Evolutionary conservation across 2,113 vertebrate genomes (phyloP).

Genomic region (Cacatua alba): DNA sequence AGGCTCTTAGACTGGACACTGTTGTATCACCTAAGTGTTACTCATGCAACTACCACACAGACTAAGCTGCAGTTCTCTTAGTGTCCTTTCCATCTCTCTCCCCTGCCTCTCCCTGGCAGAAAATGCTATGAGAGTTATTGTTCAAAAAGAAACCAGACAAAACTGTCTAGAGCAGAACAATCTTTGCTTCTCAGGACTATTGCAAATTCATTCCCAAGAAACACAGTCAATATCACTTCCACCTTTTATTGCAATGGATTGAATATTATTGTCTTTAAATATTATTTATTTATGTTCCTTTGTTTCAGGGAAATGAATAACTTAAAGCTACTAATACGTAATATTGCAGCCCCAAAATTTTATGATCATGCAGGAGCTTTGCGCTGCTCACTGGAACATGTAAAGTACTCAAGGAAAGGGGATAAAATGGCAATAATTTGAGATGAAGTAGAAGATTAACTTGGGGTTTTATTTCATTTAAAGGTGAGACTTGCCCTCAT

Average conservation of each 20-base stretch:
- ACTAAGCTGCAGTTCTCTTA: background rate
- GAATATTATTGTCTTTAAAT: background rate
- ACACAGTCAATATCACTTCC: background rate
- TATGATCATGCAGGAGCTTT: background rate
- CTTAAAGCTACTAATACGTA: background rate
- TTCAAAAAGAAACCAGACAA: background rate
- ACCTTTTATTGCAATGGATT: background rate
- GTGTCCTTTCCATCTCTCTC: background rate
- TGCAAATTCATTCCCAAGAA: background rate
- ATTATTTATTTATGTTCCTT: background rate
- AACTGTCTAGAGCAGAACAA: background rate
- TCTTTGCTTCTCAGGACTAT: background rate
- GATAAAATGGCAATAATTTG: background rate
- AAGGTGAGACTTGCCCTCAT: background rate
- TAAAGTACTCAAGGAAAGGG: background rate
- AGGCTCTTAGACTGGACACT: background rate
- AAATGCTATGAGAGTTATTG: background rate
- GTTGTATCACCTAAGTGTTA: background rate
- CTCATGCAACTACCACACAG: background rate
- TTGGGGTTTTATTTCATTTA: background rate
- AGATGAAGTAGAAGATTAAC: background rate
- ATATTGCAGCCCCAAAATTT: background rate
- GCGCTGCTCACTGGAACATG: background rate
- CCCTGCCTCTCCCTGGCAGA: background rate
- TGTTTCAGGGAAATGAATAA: background rate